A percentile compares a stretch with the other conserved stretches of the same genome.
phyloP scores from a whole-genome alignment of 92 coral and sea anemone species.

The Metridium senile region DNA sequence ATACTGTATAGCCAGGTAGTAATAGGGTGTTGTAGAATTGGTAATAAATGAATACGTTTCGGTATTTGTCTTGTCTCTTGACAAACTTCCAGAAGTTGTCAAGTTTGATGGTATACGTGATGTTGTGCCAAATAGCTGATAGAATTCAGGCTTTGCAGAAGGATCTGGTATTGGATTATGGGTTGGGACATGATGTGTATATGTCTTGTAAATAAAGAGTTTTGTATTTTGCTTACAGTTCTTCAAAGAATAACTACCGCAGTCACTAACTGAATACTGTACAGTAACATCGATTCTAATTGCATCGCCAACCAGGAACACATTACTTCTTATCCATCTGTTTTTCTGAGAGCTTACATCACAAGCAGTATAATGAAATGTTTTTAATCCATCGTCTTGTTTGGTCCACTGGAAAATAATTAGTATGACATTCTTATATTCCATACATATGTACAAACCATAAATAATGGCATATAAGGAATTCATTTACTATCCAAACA shows the following conservation, averaged over 20 bases:
- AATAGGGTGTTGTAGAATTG: constrained; percentile 27
- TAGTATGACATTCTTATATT: no score
- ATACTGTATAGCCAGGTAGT: constrained; percentile 58
- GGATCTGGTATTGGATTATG: constrained; percentile 25
- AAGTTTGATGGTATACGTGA: constrained; percentile 21
- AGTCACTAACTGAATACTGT: constrained; percentile 31
- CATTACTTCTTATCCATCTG: constrained; percentile 48
- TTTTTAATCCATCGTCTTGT: constrained; percentile 27
- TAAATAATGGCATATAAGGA: background rate
- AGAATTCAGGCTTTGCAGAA: background rate
- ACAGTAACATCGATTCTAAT: constrained; percentile 41
- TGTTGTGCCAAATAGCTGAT: constrained; percentile 20
- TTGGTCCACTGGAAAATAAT: constrained; percentile 8
- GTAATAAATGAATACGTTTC: constrained; percentile 28
- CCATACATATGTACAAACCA: background rate
- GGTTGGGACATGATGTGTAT: background rate
- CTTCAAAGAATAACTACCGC: constrained; percentile 5
- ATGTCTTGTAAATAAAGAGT: constrained; percentile 33
- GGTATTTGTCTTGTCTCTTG: background rate
- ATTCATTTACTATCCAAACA: no score
- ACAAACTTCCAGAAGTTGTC: background rate
- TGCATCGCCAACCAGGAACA: constrained; percentile 23
- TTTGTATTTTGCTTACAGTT: constrained; percentile 16
- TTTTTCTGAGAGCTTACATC: background rate
- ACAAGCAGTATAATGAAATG: background rate